These are phyloP conservation scores for Prenolepis imparis DNA, from an alignment of 2,888 invertebrate genomes.

Conservation along the genomic window DNA sequence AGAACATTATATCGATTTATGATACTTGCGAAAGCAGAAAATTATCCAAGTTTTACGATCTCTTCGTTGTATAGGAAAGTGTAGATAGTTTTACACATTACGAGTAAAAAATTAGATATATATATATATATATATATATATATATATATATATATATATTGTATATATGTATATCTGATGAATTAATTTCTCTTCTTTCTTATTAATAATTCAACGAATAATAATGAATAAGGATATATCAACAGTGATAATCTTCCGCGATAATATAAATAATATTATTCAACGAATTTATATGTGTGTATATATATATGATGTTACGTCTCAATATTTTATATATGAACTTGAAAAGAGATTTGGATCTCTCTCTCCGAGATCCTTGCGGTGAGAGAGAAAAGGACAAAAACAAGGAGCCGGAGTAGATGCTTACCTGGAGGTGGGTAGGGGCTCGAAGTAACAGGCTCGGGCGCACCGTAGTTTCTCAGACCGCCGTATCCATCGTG, in stretches of 20 bases:
- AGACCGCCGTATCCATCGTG: slow-evolving; percentile 91
- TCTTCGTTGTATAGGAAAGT: neutral
- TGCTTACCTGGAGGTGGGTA: slow-evolving; percentile 93
- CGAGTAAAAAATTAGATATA: neutral
- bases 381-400: neutral
- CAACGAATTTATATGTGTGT: neutral
- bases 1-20: neutral
- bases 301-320: neutral
- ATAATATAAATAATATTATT: neutral
- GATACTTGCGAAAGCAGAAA: slow-evolving; percentile 26
- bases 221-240: neutral
- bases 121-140: neutral
- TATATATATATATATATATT: too few species aligned
- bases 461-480: slow-evolving; percentile 91
- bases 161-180: neutral
- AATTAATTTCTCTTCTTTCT: neutral
- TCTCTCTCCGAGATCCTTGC: neutral
- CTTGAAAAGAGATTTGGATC: neutral
- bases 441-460: slow-evolving; percentile 91
- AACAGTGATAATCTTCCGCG: neutral
- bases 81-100: neutral
- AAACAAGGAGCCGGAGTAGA: slow-evolving; percentile 72
- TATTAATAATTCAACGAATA: neutral
- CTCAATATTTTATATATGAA: neutral
- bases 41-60: slow-evolving; percentile 43